These are phyloP conservation scores for Limnephilus lunatus DNA, from an alignment of 2,888 invertebrate species.

Conservation along the genomic window DNA sequence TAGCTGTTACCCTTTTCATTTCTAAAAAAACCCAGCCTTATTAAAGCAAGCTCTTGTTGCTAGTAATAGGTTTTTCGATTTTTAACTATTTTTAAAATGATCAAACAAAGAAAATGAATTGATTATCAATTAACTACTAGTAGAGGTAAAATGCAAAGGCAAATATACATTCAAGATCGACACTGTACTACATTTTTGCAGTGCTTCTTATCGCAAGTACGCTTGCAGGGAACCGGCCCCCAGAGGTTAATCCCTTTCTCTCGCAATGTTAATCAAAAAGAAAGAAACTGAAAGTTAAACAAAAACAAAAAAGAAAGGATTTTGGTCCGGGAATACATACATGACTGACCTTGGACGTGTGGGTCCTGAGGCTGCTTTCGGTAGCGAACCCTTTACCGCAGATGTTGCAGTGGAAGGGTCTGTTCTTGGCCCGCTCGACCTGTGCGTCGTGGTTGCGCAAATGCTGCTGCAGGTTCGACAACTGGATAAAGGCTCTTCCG, in stretches of 20 bases:
- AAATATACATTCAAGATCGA: too few relatives aligned
- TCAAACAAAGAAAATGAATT: too few relatives aligned
- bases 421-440: conserved; percentile 94
- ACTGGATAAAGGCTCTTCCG: conserved; percentile 96
- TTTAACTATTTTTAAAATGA: too few relatives aligned
- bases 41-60: too few relatives aligned
- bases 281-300: conserved; percentile 26
- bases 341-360: conserved; percentile 96
- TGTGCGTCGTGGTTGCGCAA: conserved; percentile 97
- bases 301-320: conserved; percentile 53
- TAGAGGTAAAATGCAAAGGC: too few relatives aligned
- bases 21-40: too few relatives aligned
- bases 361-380: conserved; percentile 95
- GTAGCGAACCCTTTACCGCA: conserved; percentile 98
- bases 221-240: too few relatives aligned
- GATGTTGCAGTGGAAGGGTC: conserved; percentile 96
- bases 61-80: too few relatives aligned
- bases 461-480: conserved; percentile 97
- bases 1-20: too few relatives aligned
- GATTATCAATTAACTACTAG: too few relatives aligned
- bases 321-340: conserved; percentile 62
- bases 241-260: background rate
- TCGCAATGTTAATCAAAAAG: background rate
- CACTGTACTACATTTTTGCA: too few relatives aligned
- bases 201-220: too few relatives aligned